Base-by-base conservation (phyloP, 2,888 invertebrate species). In the Heteromurus nitidus region DNA sequence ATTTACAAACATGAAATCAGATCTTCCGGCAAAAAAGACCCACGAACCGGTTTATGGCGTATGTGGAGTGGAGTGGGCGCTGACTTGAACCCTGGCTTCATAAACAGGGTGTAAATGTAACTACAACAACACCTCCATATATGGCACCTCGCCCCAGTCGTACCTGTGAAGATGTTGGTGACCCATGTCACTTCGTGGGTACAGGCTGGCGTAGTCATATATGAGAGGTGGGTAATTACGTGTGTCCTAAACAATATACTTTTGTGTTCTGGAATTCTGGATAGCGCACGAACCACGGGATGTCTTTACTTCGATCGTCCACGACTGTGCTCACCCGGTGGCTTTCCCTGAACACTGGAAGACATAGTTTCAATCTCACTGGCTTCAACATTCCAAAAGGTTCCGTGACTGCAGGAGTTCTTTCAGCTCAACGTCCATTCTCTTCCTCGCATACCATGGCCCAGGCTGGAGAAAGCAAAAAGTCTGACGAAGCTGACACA, bases 401-500 rank as follows among this genome's bases (percentile, higher is more conserved):
- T 13, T 44, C 22, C 30, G 5, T 47, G 1, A n/a, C 65, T 13
- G 18, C 58, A 44, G 11, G 50, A 22, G 47, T 62, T 36, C 31
- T 70, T 50, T 31, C 64, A 77, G 20, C 31, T 24, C 20, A 79
- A 62, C 69, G 60, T n/a, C n/a, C n/a, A 55, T 3, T 20, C 24
- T 20, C 44, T 11, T 7, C 68, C 22, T 44, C 65, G 24, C 36
- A 44, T 2, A 47, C 69, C 7, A 53, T 31, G 18, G 3, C 28
- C n/a, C 30, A 5, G 20, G 7, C 20, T 7, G 22, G 11, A 31
- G 55, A 44, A 31, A n/a, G 47, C 13, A 26, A 58, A 13, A n/a
- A n/a, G n/a, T 76, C 84, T 2, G 62, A 73, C 1, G 80, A 82
- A 47, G 88, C 88, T 75, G 91, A 91, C 76, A 91, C 91, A 1